Base-by-base conservation (phyloP, 2,113 vertebrate species). In the Dryoscopus gambensis region DNA sequence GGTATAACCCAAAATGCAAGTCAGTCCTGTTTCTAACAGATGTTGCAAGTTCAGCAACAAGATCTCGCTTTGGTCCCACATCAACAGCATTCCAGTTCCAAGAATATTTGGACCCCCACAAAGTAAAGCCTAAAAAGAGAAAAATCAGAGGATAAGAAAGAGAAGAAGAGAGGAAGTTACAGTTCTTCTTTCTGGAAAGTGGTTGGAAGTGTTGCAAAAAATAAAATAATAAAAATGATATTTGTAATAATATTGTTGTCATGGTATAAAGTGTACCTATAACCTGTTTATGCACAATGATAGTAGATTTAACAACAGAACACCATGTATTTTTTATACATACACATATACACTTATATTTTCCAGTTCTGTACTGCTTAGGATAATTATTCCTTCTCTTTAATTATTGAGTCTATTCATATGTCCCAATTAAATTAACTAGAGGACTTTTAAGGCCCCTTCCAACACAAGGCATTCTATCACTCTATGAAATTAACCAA, bases 81-180 rank as follows among this genome's bases (percentile, higher is more conserved):
- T 99, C 98, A 55, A 99, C 97, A 3, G 99, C 98, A 59, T 99
- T 99, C 99, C 99, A 99, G 96, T 98, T 99, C 99, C 99, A 99
- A 5, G 99, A 99, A 94, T 97, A 97, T 75, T 98, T 97, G 3
- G 99, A 99, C 7, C 98, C 99, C 99, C 99, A 99, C n/a, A 99
- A 92, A 15, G 99, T 98, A 89, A 99, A 99, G 91, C 99, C 99
- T 99, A 90, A 59, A 90, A 95, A 94, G 68, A 88, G 9, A 86
- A 93, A 89, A 94, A 81, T 28, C 9, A 7, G 46, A 93, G 31
- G 27, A 13, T 81, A 87, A 80, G 35, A 40, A 82, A 59, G 28
- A 17, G 62, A 73, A 83, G 4, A 63, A 83, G 4, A 84, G 11
- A 9, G 5, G 7, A 77, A 59, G 24, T 62, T 87, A n/a, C 0